phyloP scores from a whole-genome alignment of 2,113 vertebrate genomes.

The Amphiprion percula region DNA sequence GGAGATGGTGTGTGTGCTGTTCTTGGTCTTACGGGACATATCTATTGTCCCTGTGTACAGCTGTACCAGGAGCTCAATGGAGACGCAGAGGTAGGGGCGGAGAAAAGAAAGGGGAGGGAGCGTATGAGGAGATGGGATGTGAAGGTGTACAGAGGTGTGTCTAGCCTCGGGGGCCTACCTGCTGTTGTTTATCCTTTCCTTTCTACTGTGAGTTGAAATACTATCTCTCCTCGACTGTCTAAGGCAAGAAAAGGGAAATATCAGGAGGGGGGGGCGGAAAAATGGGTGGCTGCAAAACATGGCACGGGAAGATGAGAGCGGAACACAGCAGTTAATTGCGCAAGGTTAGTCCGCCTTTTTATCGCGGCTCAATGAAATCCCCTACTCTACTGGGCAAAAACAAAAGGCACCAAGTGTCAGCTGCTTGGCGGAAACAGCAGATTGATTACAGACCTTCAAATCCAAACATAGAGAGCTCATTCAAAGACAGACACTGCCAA shows the following conservation, averaged over 20 bases:
- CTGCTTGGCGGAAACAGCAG: conserved; percentile 61
- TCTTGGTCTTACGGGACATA: conserved; percentile 43
- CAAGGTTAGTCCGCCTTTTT: conserved; percentile 53
- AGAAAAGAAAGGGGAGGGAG: conserved; percentile 14
- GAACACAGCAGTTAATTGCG: conserved; percentile 61
- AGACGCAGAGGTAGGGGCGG: neutral
- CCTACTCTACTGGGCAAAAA: conserved; percentile 61
- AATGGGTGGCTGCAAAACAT: conserved; percentile 39
- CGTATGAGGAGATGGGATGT: conserved; percentile 25
- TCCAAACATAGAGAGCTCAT: conserved; percentile 64
- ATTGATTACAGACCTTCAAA: conserved; percentile 70
- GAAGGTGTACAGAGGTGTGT: conserved; percentile 58
- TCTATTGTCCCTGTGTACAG: conserved; percentile 28
- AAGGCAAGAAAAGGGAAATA: conserved; percentile 52
- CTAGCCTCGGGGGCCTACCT: conserved; percentile 43
- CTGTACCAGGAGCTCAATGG: neutral
- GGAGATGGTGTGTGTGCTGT: neutral
- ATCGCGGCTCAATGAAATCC: conserved; percentile 62
- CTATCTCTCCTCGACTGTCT: conserved; percentile 45
- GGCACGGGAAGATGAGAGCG: conserved; percentile 34
- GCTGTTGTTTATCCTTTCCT: conserved; percentile 57
- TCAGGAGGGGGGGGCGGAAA: conserved; percentile 28
- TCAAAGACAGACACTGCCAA: conserved; percentile 36
- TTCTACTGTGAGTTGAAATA: conserved; percentile 66
- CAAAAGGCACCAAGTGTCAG: conserved; percentile 67